Evolutionary conservation across 2,888 invertebrate species (phyloP).

Genomic region (Amblyjoppa fuscipennis): DNA sequence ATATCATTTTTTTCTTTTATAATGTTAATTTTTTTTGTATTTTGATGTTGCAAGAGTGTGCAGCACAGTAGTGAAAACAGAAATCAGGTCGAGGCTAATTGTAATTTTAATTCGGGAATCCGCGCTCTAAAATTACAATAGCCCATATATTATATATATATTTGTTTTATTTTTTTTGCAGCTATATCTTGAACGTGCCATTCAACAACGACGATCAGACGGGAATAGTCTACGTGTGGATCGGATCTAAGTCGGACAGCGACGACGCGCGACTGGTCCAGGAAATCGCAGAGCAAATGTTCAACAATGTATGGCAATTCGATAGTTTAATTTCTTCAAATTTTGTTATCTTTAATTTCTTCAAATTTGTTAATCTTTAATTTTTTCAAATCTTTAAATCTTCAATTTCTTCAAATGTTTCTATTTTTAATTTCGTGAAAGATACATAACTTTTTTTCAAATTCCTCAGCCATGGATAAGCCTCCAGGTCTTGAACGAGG

Average conservation of each 20-base stretch:
- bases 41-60: too few species aligned
- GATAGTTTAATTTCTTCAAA: too few species aligned
- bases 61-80: too few species aligned
- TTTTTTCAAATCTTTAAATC: background rate
- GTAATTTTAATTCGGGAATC: too few species aligned
- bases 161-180: slow-evolving; percentile 82
- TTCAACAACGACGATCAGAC: slow-evolving; percentile 94
- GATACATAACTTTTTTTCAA: background rate
- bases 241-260: slow-evolving; percentile 93
- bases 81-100: too few species aligned
- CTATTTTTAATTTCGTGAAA: background rate
- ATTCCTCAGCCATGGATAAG: slow-evolving; percentile 85
- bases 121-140: too few species aligned
- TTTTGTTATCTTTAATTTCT: background rate
- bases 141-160: background rate
- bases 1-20: too few species aligned
- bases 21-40: background rate
- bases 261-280: slow-evolving; percentile 95
- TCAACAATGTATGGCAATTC: slow-evolving; percentile 89
- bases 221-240: slow-evolving; percentile 98
- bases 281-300: slow-evolving; percentile 97
- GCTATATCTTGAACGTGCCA: slow-evolving; percentile 97
- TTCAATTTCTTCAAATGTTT: background rate
- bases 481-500: slow-evolving; percentile 94
- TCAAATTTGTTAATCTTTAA: background rate